Conservation (phyloP, 2,113 vertebrate genomes). For the Plestiodon gilberti region DNA sequence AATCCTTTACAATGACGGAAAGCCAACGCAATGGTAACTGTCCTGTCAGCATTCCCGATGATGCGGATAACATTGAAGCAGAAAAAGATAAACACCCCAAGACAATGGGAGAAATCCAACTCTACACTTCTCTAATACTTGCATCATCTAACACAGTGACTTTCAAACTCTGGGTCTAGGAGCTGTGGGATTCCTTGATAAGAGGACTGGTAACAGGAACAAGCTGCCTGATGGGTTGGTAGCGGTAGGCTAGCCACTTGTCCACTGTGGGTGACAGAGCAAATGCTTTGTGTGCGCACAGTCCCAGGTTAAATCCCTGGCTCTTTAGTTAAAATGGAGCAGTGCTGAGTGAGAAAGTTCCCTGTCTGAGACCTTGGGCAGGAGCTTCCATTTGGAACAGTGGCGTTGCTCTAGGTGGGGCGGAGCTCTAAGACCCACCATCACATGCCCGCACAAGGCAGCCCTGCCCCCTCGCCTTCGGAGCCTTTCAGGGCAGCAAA, state of each 20-base stretch:
- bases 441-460: no score
- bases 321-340: neutral
- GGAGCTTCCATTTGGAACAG: no score
- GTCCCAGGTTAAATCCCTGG: neutral
- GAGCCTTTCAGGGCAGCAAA: no score
- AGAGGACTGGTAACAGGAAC: neutral
- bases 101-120: neutral
- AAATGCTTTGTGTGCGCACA: neutral
- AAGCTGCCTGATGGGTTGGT: no score
- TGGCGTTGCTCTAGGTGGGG: no score
- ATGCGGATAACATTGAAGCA: neutral
- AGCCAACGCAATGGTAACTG: neutral
- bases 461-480: no score
- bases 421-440: no score
- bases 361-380: neutral
- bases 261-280: no score
- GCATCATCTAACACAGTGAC: neutral
- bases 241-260: no score
- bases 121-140: neutral
- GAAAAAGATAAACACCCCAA: neutral
- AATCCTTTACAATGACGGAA: neutral
- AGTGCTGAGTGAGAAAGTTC: no score
- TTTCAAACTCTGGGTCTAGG: no score
- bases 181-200: neutral
- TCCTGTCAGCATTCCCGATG: neutral